A percentile compares a stretch with the other conserved stretches of the same genome.
Evolutionary conservation across 2,113 vertebrate species (phyloP).

Genomic region (Syngnathoides biaculeatus): DNA sequence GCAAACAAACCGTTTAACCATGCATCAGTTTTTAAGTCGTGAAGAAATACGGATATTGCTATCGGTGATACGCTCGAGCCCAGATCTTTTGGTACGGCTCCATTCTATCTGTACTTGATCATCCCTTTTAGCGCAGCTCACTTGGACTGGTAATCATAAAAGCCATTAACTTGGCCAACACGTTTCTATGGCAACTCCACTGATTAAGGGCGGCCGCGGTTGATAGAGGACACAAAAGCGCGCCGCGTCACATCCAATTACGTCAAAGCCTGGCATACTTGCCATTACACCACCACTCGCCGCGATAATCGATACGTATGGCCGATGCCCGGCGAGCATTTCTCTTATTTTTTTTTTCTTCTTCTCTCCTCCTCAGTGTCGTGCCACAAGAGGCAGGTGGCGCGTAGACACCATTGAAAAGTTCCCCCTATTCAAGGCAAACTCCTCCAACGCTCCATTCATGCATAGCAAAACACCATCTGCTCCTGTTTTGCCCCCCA

Average conservation of each 20-base stretch:
- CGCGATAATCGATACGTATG: constrained; percentile 95
- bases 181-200: constrained; percentile 82
- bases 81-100: background rate
- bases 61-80: background rate
- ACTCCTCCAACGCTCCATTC: constrained; percentile 98
- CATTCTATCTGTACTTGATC: constrained; percentile 60
- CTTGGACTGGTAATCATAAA: constrained; percentile 76
- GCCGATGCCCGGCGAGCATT: constrained; percentile 79
- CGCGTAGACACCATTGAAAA: constrained; percentile 99
- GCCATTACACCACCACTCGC: constrained; percentile 85
- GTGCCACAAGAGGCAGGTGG: constrained; percentile 96
- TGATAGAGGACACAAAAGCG: constrained; percentile 90
- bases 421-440: constrained; percentile 94
- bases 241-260: constrained; percentile 97
- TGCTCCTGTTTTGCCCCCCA: constrained; percentile 99
- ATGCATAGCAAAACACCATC: constrained; percentile 99
- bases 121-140: constrained; percentile 76
- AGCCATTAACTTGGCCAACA: constrained; percentile 72
- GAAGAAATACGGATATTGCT: too few relatives aligned
- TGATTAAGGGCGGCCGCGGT: constrained; percentile 78
- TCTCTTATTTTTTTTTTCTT: too few relatives aligned
- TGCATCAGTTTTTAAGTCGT: too few relatives aligned
- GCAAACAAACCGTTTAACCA: too few relatives aligned
- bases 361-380: constrained; percentile 76
- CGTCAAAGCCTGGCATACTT: constrained; percentile 88